Percentiles rank a stretch among this genome's conserved stretches.
These are phyloP conservation scores for Promerops cafer DNA, from an alignment of 2,113 vertebrate species.

Conservation along the genomic window DNA sequence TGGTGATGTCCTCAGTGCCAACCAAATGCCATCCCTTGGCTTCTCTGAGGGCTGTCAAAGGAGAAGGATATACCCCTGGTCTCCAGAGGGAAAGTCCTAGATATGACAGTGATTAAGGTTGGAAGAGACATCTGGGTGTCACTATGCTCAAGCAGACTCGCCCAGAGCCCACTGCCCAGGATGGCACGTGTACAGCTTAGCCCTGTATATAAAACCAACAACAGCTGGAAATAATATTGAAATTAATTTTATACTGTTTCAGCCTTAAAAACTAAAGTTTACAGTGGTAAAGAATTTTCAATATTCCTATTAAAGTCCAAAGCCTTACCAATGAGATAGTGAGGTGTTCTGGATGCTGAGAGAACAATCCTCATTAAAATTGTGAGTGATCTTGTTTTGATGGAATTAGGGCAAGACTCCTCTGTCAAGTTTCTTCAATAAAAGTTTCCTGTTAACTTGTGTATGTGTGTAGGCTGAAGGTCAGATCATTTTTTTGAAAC, in stretches of 20 bases:
- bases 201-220: not conserved
- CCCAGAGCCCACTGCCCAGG: not conserved
- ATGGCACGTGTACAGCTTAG: not conserved
- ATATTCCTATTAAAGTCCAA: too few species aligned
- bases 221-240: not conserved
- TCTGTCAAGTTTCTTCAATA: not conserved
- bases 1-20: not conserved
- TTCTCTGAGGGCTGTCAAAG: not conserved
- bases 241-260: not conserved
- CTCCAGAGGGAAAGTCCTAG: not conserved
- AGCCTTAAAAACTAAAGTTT: not conserved
- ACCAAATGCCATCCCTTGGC: fast-evolving
- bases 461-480: not conserved
- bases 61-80: fast-evolving
- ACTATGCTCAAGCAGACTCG: not conserved
- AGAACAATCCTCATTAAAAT: not conserved
- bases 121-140: not conserved
- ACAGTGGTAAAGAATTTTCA: not conserved
- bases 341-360: not conserved
- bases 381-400: not conserved
- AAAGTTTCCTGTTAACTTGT: not conserved
- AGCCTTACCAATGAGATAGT: not conserved
- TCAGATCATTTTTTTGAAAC: not conserved
- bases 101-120: not conserved
- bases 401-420: not conserved